These are phyloP conservation scores for Lissonota sp. DNA, from an alignment of 2,888 invertebrate species.

Conservation along the genomic window DNA sequence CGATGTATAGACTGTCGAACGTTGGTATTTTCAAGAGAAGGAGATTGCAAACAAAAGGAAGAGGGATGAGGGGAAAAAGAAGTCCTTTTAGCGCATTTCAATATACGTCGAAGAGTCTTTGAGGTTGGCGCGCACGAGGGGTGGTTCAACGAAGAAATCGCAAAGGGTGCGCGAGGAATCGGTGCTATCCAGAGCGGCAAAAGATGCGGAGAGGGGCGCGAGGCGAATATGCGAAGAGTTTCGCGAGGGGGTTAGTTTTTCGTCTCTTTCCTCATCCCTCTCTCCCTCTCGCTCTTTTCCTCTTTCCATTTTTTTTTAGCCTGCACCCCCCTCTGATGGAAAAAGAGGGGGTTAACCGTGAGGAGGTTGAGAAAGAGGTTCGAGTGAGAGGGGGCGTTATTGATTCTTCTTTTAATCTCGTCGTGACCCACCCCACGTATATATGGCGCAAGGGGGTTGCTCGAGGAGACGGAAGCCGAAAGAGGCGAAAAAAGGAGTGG, in stretches of 20 bases:
- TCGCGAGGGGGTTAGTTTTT: constrained; percentile 46
- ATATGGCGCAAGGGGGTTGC: constrained; percentile 63
- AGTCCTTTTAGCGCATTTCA: constrained; percentile 82
- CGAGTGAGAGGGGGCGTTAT: constrained; percentile 74
- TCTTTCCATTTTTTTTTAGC: constrained; percentile 17
- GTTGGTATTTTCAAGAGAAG: constrained; percentile 24
- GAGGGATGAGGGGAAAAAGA: constrained; percentile 58
- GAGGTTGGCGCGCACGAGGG: constrained; percentile 74
- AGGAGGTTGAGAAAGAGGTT: constrained; percentile 71
- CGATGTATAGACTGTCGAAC: constrained; percentile 39
- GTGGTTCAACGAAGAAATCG: constrained; percentile 21
- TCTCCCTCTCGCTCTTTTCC: constrained; percentile 40
- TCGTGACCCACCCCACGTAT: constrained; percentile 79
- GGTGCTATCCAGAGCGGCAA: neutral
- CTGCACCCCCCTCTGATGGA: constrained; percentile 50
- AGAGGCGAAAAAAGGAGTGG: constrained; percentile 67
- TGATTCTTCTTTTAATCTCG: constrained; percentile 84
- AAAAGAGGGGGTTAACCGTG: constrained; percentile 67
- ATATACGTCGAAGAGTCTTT: constrained; percentile 82
- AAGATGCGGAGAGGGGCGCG: constrained; percentile 3
- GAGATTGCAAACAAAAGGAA: constrained; percentile 29
- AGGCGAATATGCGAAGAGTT: constrained; percentile 42
- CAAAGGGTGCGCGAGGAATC: constrained; percentile 22
- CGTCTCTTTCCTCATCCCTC: constrained; percentile 49
- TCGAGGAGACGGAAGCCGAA: constrained; percentile 68